phyloP scores from a whole-genome alignment of 1,140 invertebrate species.

The Drosophila lowei region DNA sequence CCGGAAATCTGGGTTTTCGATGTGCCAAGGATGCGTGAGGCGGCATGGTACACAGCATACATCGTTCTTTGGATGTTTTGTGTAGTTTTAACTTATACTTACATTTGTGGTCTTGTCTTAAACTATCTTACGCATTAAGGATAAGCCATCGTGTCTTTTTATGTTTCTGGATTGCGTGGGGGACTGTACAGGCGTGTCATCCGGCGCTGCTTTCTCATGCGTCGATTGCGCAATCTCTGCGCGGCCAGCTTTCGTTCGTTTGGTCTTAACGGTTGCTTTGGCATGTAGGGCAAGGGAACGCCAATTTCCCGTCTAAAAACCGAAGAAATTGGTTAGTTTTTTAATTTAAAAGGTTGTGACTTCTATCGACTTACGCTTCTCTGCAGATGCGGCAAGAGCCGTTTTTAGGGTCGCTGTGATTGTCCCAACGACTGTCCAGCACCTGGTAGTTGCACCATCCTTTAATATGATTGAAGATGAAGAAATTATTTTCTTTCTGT shows the following conservation, averaged over 20 bases:
- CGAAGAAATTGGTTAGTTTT: neutral
- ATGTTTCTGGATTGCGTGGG: no score
- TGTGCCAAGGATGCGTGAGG: slow-evolving; percentile 86
- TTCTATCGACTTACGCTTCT: neutral
- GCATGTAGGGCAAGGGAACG: slow-evolving; percentile 29
- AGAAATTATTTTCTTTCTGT: slow-evolving; percentile 7
- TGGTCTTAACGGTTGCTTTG: slow-evolving; percentile 22
- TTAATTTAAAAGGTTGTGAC: neutral
- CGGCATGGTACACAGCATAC: no score
- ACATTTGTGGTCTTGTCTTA: no score
- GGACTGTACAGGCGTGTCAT: neutral
- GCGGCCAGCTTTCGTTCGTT: neutral
- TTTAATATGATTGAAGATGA: slow-evolving; percentile 32
- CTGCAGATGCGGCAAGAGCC: slow-evolving; percentile 25
- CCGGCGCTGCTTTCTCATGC: neutral
- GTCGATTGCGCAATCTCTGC: neutral
- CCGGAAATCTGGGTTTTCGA: slow-evolving; percentile 96
- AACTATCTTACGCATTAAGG: no score
- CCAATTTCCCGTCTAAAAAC: slow-evolving; percentile 22
- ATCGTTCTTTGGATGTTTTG: no score
- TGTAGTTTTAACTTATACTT: no score
- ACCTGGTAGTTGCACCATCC: slow-evolving; percentile 36
- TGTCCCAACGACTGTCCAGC: slow-evolving; percentile 17
- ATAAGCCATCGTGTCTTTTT: no score
- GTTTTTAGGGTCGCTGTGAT: slow-evolving; percentile 9